Evolutionary conservation across 37 sponge, comb jelly and placozoan genomes (phyloP).

Genomic region (Ephydatia muelleri): DNA sequence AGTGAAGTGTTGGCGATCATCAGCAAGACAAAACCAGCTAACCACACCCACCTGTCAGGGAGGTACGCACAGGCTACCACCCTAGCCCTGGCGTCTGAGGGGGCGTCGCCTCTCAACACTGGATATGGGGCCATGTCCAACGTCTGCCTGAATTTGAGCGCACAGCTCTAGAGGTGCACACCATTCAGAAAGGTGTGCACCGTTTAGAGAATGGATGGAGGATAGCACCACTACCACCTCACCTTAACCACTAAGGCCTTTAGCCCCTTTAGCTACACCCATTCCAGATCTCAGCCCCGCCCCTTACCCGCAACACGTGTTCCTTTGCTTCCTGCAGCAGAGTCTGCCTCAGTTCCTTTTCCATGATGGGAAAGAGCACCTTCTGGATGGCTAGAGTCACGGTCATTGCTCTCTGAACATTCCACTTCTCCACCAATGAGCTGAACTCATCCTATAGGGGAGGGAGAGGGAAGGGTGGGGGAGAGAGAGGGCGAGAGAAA

Average conservation of each 20-base stretch:
- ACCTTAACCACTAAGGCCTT: background rate
- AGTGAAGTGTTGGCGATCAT: background rate
- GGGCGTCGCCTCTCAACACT: constrained; percentile 9
- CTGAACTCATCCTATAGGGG: constrained; percentile 86
- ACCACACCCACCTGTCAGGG: constrained; percentile 56
- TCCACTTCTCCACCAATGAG: constrained; percentile 91
- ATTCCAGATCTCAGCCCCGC: background rate
- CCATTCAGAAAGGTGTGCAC: background rate
- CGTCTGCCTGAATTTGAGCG: constrained; percentile 71
- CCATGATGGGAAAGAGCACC: constrained; percentile 88
- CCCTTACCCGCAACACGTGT: constrained; percentile 78
- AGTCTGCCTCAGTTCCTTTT: constrained; percentile 78
- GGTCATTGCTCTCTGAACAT: constrained; percentile 87
- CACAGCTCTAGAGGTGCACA: constrained; percentile 47
- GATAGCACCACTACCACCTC: background rate
- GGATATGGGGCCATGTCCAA: constrained; percentile 66
- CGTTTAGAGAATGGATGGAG: background rate
- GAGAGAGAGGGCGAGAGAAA: too few species aligned
- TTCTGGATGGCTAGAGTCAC: constrained; percentile 80
- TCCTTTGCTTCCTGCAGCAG: constrained; percentile 86
- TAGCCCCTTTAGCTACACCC: background rate
- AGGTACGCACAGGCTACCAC: constrained; percentile 71
- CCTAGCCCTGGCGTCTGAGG: constrained; percentile 23
- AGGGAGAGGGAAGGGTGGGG: background rate
- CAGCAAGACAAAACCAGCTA: background rate